Percentiles rank a stretch among this genome's conserved stretches.
Evolutionary conservation across 2,888 invertebrate species (phyloP).

Genomic region (Phyto melanocephala): DNA sequence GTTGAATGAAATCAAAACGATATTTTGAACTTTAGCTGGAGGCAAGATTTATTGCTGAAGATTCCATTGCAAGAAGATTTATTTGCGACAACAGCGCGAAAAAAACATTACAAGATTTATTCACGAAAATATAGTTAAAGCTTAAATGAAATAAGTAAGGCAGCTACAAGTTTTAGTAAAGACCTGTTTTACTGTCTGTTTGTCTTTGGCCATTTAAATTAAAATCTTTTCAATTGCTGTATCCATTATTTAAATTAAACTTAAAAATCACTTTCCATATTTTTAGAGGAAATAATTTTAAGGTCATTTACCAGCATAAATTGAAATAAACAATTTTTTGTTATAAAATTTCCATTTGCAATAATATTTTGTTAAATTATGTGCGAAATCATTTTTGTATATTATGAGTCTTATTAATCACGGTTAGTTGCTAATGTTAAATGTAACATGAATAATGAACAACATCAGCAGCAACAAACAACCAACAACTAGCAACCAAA

Average conservation of each 20-base stretch:
- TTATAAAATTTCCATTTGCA: background rate
- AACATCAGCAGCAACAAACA: constrained; percentile 26
- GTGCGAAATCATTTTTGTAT: constrained; percentile 46
- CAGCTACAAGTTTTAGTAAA: too few relatives aligned
- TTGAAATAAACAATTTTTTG: background rate
- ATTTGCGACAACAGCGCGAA: constrained; percentile 17
- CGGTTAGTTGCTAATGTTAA: constrained; percentile 61
- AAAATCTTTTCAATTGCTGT: too few relatives aligned
- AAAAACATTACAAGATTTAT: constrained; percentile 1
- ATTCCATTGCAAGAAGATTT: constrained; percentile 34
- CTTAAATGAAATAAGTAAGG: background rate
- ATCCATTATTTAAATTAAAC: too few relatives aligned
- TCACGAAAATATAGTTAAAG: background rate
- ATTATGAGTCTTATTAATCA: constrained; percentile 59
- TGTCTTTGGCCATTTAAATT: too few relatives aligned
- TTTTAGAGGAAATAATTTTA: constrained; percentile 21
- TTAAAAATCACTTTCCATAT: background rate
- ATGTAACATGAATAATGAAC: constrained; percentile 65
- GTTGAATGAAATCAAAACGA: constrained; percentile 48
- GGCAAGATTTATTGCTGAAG: constrained; percentile 42
- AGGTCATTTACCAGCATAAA: background rate
- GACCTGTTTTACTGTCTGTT: too few relatives aligned
- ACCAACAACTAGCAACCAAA: constrained; percentile 12
- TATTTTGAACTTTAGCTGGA: constrained; percentile 47
- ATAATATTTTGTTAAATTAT: constrained; percentile 46